Percentiles rank a stretch among this genome's conserved stretches.
These are phyloP conservation scores for Chaetura pelagica DNA, from an alignment of 2,113 vertebrate species.

Conservation along the genomic window DNA sequence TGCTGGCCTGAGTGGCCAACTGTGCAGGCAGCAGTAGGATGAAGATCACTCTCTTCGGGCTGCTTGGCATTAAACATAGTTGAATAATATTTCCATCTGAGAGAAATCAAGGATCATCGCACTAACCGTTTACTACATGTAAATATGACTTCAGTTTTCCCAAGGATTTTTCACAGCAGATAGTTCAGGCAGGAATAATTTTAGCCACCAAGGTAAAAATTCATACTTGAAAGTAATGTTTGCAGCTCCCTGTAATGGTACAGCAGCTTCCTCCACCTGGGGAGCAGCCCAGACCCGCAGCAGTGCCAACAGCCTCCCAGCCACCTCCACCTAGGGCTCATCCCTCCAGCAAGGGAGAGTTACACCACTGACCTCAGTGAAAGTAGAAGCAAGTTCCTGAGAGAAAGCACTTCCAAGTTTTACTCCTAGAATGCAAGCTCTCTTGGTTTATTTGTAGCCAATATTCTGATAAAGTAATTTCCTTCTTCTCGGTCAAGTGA, in stretches of 20 bases:
- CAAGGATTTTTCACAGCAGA: neutral
- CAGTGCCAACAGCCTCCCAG: rapidly evolving
- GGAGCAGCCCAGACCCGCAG: rapidly evolving
- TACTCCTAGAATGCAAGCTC: conserved; percentile 12
- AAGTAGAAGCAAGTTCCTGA: conserved; percentile 32
- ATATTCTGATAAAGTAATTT: conserved; percentile 62
- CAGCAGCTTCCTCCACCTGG: neutral
- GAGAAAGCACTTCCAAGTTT: conserved; percentile 26
- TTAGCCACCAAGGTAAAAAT: neutral
- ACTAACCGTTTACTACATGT: neutral
- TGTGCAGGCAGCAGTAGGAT: neutral
- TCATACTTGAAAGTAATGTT: neutral
- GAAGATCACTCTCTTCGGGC: neutral
- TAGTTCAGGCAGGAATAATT: neutral
- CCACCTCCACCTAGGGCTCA: neutral
- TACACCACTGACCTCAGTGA: neutral
- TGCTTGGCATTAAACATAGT: neutral
- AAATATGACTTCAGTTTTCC: neutral
- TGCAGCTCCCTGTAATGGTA: neutral
- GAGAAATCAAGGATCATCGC: neutral
- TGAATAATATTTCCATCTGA: neutral
- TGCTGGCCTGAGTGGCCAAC: neutral
- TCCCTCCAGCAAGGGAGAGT: neutral
- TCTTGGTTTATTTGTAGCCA: conserved; percentile 36
- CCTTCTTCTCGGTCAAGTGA: neutral